These are phyloP conservation scores for Rhabdophis nuchalis DNA, from an alignment of 2,797 vertebrate genomes.

Conservation along the genomic window DNA sequence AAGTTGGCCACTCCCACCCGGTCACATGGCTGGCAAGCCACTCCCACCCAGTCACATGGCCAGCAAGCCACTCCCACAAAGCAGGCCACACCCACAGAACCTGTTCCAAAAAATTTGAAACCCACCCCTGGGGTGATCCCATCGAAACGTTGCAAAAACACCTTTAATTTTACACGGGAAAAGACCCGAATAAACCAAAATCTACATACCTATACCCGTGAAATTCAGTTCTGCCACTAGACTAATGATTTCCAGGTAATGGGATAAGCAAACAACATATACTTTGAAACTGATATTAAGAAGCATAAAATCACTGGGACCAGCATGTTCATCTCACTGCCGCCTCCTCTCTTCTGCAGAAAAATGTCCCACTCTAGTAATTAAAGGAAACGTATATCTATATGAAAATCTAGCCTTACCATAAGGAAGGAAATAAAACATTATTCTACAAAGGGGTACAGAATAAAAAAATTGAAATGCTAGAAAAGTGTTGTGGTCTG, in stretches of 20 bases:
- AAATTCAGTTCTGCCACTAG: constrained; percentile 27
- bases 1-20: too few species aligned
- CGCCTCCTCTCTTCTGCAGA: constrained; percentile 5
- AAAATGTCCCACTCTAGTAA: constrained; percentile 55
- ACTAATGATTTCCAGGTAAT: constrained; percentile 14
- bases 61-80: too few species aligned
- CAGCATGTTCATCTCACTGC: constrained; percentile 52
- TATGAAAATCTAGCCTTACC: constrained; percentile 58
- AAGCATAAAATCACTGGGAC: constrained; percentile 60
- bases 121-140: too few species aligned
- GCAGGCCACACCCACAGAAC: too few species aligned
- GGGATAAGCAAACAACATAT: constrained; percentile 32
- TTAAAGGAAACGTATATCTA: constrained; percentile 59
- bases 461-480: constrained; percentile 57
- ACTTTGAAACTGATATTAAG: constrained; percentile 47
- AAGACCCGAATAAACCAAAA: too few species aligned
- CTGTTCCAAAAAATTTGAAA: too few species aligned
- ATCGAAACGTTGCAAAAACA: too few species aligned
- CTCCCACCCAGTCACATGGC: too few species aligned
- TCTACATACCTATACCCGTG: too few species aligned
- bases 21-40: too few species aligned
- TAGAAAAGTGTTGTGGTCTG: constrained; percentile 54
- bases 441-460: constrained; percentile 49
- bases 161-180: too few species aligned
- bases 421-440: constrained; percentile 57